Base-by-base conservation (phyloP, 2,797 vertebrate species). In the Danio jaintianensis region DNA sequence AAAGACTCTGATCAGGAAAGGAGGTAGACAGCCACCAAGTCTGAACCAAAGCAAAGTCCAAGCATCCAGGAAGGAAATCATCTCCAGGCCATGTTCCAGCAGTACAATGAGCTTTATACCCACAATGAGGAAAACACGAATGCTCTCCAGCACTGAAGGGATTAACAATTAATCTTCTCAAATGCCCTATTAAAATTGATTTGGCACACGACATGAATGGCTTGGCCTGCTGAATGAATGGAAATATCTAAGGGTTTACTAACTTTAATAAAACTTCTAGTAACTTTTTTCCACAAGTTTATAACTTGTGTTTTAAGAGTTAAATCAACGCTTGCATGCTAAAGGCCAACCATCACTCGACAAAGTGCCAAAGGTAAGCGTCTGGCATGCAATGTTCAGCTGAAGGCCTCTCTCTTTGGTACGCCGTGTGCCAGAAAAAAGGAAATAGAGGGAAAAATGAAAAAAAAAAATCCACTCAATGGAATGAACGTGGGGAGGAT, bases 401-500 rank as follows among this genome's bases (percentile, higher is more conserved):
- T 76, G 8, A 79, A 64, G 47, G 67, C 15, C 11, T 0, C 11
- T 22, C 48, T 79, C 48, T 70, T 67, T 45, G 45, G 75, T 45
- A 75, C 45, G 69, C 43, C 36, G 22, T 59, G 62, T 68, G 63
- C 48, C 63, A 68, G 18, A 69, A 43, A 81, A 81, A 75, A 6
- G 45, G 52, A 75, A 69, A 43, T 15, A 50, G 63, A 64, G 18
- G 53, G n/a, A 45, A 70, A 15, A 52, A 16, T 48, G 48, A 55
- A 43, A 59, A 9, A 50, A 45, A 66, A 69, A 52, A 64, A 69
- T 63, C 11, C 58, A 80, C 11, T 75, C 71, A 79, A 85, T 85
- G 82, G 74, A 75, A 79, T 71, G 71, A 55, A 72, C 42, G 63
- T 84, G 6, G n/a, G 85, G 84, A 78, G 81, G 84, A 87, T 80